Percentiles rank a stretch among this genome's conserved stretches.
phyloP scores from a whole-genome alignment of 2,797 vertebrate genomes.

The Pangasius sanitwongsei region DNA sequence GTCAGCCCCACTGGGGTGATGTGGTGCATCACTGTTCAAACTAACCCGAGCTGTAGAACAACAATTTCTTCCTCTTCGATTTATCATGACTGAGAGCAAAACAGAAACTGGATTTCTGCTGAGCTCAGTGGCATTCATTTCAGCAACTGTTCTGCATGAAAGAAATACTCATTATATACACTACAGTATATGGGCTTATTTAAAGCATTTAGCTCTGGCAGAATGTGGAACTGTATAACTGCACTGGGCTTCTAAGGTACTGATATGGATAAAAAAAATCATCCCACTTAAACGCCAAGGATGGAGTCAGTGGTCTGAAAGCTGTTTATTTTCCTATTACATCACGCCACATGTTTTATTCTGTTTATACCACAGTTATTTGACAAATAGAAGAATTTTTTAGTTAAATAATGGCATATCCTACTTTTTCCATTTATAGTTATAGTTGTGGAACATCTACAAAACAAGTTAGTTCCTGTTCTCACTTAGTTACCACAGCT shows the following conservation, averaged over 20 bases:
- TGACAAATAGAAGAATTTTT: background rate
- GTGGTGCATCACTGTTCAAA: conserved; percentile 36
- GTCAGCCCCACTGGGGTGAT: conserved; percentile 28
- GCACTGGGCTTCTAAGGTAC: background rate
- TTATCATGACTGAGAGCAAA: conserved; percentile 42
- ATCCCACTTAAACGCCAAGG: background rate
- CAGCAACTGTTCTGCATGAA: background rate
- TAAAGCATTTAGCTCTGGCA: background rate
- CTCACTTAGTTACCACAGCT: background rate
- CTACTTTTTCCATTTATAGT: background rate
- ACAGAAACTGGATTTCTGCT: conserved; percentile 37
- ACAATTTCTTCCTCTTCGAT: conserved; percentile 37
- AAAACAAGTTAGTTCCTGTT: background rate
- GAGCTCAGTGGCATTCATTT: conserved; percentile 22
- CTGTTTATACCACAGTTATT: background rate
- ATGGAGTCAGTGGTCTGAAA: background rate
- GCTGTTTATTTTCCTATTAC: background rate
- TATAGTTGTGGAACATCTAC: no score
- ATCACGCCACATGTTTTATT: background rate
- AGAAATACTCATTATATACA: background rate
- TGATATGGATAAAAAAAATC: background rate
- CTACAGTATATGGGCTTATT: background rate
- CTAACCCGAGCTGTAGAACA: conserved; percentile 39
- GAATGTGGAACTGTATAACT: background rate
- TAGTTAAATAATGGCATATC: background rate